Base-by-base conservation (phyloP, 2,888 invertebrate species). In the Aphodius sticticus region DNA sequence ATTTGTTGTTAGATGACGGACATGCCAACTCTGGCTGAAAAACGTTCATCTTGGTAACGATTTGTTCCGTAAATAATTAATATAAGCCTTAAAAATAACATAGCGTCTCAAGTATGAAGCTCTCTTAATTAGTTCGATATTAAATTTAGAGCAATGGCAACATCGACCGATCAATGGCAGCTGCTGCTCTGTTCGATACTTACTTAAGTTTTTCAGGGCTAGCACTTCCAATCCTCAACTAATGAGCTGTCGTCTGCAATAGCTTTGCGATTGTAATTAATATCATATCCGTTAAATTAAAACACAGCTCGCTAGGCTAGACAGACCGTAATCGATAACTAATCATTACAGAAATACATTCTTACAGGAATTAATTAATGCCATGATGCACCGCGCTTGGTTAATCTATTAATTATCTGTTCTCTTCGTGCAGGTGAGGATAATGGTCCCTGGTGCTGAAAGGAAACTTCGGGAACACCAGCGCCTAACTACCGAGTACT, bases 391-490 rank as follows among this genome's bases (percentile, higher is more conserved):
- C 69, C 71, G 16, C 77, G 35, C 53, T 26, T 36, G 69, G 16
- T 74, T 36, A 71, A 78, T 72, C 26, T 26, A 78, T 38, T 38
- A 78, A 70, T 81, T 80, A 80, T 79, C 75, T 74, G 74, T 74
- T 74, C 35, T 53, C 84, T 53, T 53, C 53, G 53, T 87, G 74
- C 85, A 92, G 91, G 92, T 92, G n/a, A 89, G 92, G 80, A 91
- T 91, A 76, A 92, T 92, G 91, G 92, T 92, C 6, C 92, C 92
- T 0, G 92, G 92, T 1, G 92, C 92, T 0, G 92, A 92, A 82
- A 88, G 92, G 70, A 91, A 91, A 84, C 88, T 92, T 15, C 89
- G 91, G 6, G 92, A 92, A 83, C 91, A 92, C 81, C 90, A 91
- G 83, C 90, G 90, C 6, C 85, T 91, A 69, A 91, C 91, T 81